phyloP scores from a whole-genome alignment of 2,888 invertebrate genomes.

The Azorinus chamasolen region DNA sequence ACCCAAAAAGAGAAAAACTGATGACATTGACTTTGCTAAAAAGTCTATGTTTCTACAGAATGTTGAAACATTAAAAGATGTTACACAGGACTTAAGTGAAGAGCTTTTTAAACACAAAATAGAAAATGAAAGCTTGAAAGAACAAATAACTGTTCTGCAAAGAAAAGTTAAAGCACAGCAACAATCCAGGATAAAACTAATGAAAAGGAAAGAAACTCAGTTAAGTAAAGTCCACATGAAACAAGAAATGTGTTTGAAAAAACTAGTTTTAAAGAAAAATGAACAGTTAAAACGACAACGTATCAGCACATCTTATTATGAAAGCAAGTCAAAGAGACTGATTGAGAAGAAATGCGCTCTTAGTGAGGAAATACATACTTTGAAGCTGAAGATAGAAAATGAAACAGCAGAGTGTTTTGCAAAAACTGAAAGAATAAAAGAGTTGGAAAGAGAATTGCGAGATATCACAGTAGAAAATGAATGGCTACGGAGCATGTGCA shows the following conservation, averaged over 20 bases:
- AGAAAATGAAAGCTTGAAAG: conserved; percentile 28
- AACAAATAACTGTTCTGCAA: conserved; percentile 14
- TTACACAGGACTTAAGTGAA: conserved; percentile 15
- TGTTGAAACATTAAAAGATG: conserved; percentile 22
- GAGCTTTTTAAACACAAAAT: conserved; percentile 17
- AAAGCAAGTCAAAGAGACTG: conserved; percentile 19
- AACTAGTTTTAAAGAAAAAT: conserved; percentile 23
- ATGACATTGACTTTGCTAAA: conserved; percentile 25
- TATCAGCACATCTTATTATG: conserved; percentile 17
- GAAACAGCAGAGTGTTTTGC: conserved; percentile 15
- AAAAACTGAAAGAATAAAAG: conserved; percentile 17
- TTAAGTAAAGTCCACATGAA: conserved; percentile 22
- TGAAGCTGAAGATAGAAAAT: conserved; percentile 17
- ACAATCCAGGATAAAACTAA: conserved; percentile 30
- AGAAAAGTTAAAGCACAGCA: conserved; percentile 28
- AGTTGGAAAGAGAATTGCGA: conserved; percentile 15
- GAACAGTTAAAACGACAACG: conserved; percentile 24
- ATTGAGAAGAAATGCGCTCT: conserved; percentile 16
- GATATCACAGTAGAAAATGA: conserved; percentile 29
- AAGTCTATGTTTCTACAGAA: conserved; percentile 14
- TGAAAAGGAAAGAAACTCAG: conserved; percentile 20
- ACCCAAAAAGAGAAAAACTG: conserved; percentile 27
- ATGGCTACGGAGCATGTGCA: conserved; percentile 30
- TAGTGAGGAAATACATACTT: conserved; percentile 22
- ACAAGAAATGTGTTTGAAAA: conserved; percentile 19